Conservation (phyloP, 2,797 vertebrate species). For the Mergus octosetaceus region DNA sequence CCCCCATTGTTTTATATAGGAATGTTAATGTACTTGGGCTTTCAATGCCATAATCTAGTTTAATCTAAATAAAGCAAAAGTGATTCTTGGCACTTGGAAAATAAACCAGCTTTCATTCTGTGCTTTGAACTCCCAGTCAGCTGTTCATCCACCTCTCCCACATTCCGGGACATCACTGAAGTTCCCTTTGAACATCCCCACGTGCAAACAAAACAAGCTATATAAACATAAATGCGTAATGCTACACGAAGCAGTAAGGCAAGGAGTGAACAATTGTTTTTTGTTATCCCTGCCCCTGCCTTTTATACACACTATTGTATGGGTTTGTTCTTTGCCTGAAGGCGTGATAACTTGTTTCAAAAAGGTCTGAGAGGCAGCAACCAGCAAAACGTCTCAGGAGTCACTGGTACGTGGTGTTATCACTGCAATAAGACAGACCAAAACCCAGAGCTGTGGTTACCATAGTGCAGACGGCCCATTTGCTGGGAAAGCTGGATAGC, state of each 20-base stretch:
- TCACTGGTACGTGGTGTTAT: not conserved
- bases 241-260: not conserved
- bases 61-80: conserved; percentile 63
- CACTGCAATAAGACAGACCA: not conserved
- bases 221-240: not conserved
- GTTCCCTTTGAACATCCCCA: conserved; percentile 29
- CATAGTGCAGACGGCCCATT: not conserved
- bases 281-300: not conserved
- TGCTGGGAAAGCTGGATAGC: not conserved
- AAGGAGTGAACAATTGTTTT: not conserved
- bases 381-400: not conserved
- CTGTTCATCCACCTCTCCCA: conserved; percentile 35
- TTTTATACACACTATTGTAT: not conserved
- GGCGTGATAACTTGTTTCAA: not conserved
- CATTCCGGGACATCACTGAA: not conserved
- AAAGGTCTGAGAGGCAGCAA: not conserved
- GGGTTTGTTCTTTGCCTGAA: not conserved
- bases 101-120: conserved; percentile 37
- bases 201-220: conserved; percentile 26
- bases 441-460: fast-evolving
- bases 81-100: conserved; percentile 43
- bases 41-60: conserved; percentile 64
- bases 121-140: conserved; percentile 30
- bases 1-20: conserved; percentile 33
- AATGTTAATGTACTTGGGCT: conserved; percentile 33